Conservation (phyloP, 2,888 invertebrate species). For the Shargacucullia verbasci region DNA sequence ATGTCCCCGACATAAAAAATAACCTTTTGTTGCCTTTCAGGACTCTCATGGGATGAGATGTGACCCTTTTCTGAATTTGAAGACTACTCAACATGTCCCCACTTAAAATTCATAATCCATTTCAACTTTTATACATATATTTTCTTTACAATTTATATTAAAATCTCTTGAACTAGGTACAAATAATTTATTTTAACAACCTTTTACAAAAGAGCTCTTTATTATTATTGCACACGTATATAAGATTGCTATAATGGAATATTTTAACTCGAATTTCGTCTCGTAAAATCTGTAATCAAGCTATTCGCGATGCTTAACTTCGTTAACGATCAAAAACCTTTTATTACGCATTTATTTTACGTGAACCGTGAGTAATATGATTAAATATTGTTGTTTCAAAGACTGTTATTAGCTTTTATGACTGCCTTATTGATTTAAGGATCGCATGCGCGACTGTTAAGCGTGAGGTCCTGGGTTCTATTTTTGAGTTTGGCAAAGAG, state of each 20-base stretch:
- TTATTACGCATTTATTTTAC: constrained; percentile 29
- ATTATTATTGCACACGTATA: constrained; percentile 1
- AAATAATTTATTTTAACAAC: background rate
- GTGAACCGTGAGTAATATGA: constrained; percentile 19
- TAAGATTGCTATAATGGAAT: constrained; percentile 19
- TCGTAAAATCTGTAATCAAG: constrained; percentile 35
- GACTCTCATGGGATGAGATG: too few relatives aligned
- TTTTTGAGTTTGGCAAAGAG: too few relatives aligned
- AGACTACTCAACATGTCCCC: too few relatives aligned
- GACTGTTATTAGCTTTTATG: constrained; percentile 1
- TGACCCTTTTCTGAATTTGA: too few relatives aligned
- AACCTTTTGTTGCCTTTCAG: too few relatives aligned
- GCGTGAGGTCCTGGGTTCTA: too few relatives aligned
- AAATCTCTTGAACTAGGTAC: background rate
- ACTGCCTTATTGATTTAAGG: too few relatives aligned
- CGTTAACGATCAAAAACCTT: constrained; percentile 36
- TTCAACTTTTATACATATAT: background rate
- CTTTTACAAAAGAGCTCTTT: constrained; percentile 11
- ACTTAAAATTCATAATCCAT: too few relatives aligned
- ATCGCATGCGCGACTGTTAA: too few relatives aligned
- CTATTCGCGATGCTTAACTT: constrained; percentile 32
- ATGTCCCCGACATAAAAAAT: too few relatives aligned
- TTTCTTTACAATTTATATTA: constrained; percentile 3
- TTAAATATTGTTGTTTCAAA: constrained; percentile 19
- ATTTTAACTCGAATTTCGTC: constrained; percentile 34